Conservation (phyloP, 2,113 vertebrate genomes). For the Jaculus jaculus region DNA sequence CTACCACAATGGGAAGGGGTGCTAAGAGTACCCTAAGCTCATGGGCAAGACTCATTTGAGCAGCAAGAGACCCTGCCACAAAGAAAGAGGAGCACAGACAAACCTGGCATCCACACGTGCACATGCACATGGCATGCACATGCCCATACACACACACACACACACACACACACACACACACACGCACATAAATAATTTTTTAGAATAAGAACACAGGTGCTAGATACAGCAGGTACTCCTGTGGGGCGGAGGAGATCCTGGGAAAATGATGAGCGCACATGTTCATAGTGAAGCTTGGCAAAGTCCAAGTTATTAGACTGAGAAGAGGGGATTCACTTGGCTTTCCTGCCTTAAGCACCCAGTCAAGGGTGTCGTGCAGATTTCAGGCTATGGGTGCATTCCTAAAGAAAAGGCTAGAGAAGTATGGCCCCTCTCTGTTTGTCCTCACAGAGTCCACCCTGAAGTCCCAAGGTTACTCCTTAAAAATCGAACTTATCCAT, state of each 20-base stretch:
- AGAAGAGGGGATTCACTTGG: neutral
- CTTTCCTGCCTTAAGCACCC: neutral
- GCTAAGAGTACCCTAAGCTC: too few relatives aligned
- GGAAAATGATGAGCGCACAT: neutral
- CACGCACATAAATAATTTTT: too few relatives aligned
- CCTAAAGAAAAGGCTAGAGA: neutral
- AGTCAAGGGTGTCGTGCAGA: neutral
- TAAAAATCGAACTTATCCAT: neutral
- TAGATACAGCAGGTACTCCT: too few relatives aligned
- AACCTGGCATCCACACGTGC: too few relatives aligned
- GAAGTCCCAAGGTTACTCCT: neutral
- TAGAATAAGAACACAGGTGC: neutral
- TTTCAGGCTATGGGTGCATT: neutral
- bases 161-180: too few relatives aligned
- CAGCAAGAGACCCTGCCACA: too few relatives aligned
- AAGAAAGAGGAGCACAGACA: too few relatives aligned
- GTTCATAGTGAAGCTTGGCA: neutral
- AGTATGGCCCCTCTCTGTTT: neutral
- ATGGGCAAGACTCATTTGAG: too few relatives aligned
- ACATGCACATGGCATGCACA: too few relatives aligned
- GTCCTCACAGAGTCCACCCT: neutral
- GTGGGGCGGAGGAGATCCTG: neutral
- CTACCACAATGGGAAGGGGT: too few relatives aligned
- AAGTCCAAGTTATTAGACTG: neutral
- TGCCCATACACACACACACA: too few relatives aligned